Evolutionary conservation across 2,797 vertebrate species (phyloP).

Genomic region (Ficedula albicollis): DNA sequence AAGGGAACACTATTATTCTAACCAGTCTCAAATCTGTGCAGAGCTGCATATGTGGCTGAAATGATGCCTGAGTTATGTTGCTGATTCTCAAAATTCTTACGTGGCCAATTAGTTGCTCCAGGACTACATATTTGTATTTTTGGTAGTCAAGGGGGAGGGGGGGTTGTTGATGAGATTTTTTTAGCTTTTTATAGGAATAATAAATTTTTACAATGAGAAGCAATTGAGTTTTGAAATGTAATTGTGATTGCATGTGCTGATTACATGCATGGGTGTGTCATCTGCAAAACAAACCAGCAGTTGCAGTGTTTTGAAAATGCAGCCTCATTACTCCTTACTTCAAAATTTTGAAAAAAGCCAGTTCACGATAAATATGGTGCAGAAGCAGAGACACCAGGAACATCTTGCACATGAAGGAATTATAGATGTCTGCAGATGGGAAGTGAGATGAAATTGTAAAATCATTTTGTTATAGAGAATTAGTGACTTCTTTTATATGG

Average conservation of each 20-base stretch:
- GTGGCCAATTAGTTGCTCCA: not conserved
- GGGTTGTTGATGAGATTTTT: not conserved
- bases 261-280: not conserved
- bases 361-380: not conserved
- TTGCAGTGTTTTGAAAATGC: not conserved
- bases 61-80: not conserved
- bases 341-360: not conserved
- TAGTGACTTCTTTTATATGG: not conserved
- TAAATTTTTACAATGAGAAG: not conserved
- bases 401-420: not conserved
- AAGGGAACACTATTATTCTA: not conserved
- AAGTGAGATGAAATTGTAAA: conserved; percentile 11
- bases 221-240: not conserved
- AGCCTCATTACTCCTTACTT: not conserved
- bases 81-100: not conserved
- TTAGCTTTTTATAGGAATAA: not conserved
- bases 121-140: not conserved
- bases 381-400: not conserved
- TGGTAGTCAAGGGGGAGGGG: not conserved
- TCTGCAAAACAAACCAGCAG: not conserved
- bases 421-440: not conserved
- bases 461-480: not conserved
- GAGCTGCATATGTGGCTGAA: not conserved
- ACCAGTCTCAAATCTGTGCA: not conserved
- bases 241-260: not conserved